Evolutionary conservation across 2,797 vertebrate genomes (phyloP), one percentile per base, ranked within the genome.

Genomic region (Sus cebifrons): DNA sequence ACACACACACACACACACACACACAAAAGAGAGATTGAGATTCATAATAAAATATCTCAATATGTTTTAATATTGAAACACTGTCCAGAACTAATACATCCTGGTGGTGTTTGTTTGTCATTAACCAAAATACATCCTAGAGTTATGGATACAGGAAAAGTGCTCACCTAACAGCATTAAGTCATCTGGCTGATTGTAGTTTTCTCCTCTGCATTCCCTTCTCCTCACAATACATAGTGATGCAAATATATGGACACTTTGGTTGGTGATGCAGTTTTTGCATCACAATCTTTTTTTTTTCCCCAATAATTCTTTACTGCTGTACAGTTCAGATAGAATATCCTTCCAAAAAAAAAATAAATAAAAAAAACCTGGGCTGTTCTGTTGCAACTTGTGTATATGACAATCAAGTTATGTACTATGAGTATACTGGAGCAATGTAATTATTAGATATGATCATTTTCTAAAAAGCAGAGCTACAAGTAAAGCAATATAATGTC

Each of bases 41-140:
- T n/a, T 86, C 5, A 70, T 4, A n/a, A 23, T 77, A 52, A 94
- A 67, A 10, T 17, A 64, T 27, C 21, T 56, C 68, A 65, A 13
- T n/a, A n/a, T 40, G 15, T 70, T 90, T 90, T 73, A 54, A 18
- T 54, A 77, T 70, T 36, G 70, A 89, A 85, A 90, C 15, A 78
- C 11, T 11, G 20, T 52, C 21, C 16, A 79, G n/a, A 79, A 23
- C 27, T 71, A 54, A 8, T 17, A 56, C 0, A 40, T 78, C 21
- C 17, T 71, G 7, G 16, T 64, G 20, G 16, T 44, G 71, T 27
- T 75, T 60, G 16, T 58, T 32, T 44, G 16, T 77, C 32, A 49
- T 40, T 54, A 78, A 85, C 5, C 18, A 94, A 71, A 71, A 52
- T 62, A 68, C 29, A 77, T 40, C 12, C 13, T 62, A 71, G 54